These are phyloP conservation scores for Popillia japonica DNA, from an alignment of 1,140 invertebrate genomes.

Conservation along the genomic window DNA sequence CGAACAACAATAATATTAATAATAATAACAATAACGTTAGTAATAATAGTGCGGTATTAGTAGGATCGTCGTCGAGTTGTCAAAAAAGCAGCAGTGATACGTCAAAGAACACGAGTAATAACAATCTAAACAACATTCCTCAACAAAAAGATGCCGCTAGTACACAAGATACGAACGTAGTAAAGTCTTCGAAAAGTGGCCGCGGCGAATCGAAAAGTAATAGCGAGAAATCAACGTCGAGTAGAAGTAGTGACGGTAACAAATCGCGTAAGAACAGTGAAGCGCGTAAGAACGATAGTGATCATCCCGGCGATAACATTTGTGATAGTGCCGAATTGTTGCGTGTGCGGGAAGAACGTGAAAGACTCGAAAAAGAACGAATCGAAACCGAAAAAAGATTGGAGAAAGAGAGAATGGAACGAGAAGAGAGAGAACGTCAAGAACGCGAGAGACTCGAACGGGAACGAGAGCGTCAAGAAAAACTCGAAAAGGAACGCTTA, in stretches of 20 bases:
- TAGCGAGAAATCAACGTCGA: slow-evolving; percentile 18
- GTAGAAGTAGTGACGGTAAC: slow-evolving; percentile 48
- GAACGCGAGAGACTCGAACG: slow-evolving; percentile 53
- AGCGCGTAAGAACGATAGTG: slow-evolving; percentile 46
- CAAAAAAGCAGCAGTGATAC: slow-evolving; percentile 21
- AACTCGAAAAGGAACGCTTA: slow-evolving; percentile 48
- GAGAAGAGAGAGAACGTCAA: slow-evolving; percentile 57
- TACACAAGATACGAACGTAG: slow-evolving; percentile 41
- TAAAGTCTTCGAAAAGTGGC: slow-evolving; percentile 7
- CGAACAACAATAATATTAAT: slow-evolving; percentile 43
- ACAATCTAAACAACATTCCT: slow-evolving; percentile 49
- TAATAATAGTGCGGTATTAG: slow-evolving; percentile 41
- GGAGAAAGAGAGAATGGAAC: slow-evolving; percentile 57
- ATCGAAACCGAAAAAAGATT: slow-evolving; percentile 50
- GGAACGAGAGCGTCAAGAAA: slow-evolving; percentile 53
- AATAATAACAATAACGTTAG: slow-evolving; percentile 38
- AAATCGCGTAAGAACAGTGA: slow-evolving; percentile 60
- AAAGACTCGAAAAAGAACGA: slow-evolving; percentile 64
- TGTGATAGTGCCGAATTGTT: slow-evolving; percentile 50
- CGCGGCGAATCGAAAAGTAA: slow-evolving; percentile 36
- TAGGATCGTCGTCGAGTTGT: slow-evolving; percentile 16
- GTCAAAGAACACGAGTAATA: slow-evolving; percentile 20
- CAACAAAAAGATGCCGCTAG: neutral
- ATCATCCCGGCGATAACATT: slow-evolving; percentile 43
- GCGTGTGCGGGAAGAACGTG: slow-evolving; percentile 57